Base-by-base conservation (phyloP, 2,888 invertebrate species). In the Lingula anatina region DNA sequence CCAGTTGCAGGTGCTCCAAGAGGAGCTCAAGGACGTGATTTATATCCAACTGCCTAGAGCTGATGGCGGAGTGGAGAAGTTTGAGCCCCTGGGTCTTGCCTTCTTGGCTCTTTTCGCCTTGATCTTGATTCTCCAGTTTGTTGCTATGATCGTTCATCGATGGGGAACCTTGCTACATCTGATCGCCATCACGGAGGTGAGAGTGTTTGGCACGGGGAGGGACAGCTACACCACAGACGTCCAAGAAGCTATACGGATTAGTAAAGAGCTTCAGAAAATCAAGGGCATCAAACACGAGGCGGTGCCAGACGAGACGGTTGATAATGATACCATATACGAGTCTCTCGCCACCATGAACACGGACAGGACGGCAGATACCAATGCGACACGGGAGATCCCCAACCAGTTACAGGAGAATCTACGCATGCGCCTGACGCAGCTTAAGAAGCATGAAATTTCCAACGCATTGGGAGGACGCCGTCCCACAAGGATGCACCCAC, bases 141-240 rank as follows among this genome's bases (percentile, higher is more conserved):
- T 87, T 46, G 96, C 94, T 62, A 97, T 97, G 96, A 83, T 97
- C 82, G 91, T 95, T 84, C 97, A 97, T 88, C 86, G 97, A 68
- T 95, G 97, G 76, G 95, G 94, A 71, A 97, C 97, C 1, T 80
- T 97, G 53, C 90, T 96, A 2, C 97, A 97, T 75, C 95, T 97
- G 71, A 81, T 99, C 73, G 89, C 97, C 39, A 94, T 96, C 5
- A 96, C 96, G 15, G 48, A 41, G 9, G 51, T 60, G 9, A 31
- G 31, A 15, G 9, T 31, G 15, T 15, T 15, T 12, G 9, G 31
- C 31, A 9, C 9, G 15, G 15, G 15, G 15, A 9, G 31, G 9
- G 31, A 12, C 9, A 31, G 15, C 15, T 15, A 64, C 38, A 55
- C 62, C 44, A 61, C 64, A 43, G 65, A 62, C 47, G 57, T 64